These are phyloP conservation scores for Talpa occidentalis DNA, from an alignment of 2,113 vertebrate species.

Conservation along the genomic window DNA sequence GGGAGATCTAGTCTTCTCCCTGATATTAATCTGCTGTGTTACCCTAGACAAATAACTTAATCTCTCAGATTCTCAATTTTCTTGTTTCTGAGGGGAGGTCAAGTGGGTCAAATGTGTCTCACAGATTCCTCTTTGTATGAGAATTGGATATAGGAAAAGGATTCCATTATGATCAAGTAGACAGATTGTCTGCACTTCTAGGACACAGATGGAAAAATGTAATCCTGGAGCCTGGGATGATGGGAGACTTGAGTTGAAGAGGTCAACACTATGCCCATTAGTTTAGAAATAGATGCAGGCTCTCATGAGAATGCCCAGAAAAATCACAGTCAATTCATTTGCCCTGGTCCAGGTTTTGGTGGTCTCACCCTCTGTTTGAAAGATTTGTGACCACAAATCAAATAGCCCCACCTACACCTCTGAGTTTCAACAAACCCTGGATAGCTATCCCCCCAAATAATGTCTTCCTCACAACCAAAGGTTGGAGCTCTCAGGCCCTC, in stretches of 20 bases:
- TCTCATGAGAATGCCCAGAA: background rate
- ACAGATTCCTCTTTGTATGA: background rate
- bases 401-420: background rate
- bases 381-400: background rate
- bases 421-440: background rate
- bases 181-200: background rate
- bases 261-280: background rate
- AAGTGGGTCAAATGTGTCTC: background rate
- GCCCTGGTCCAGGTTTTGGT: too few relatives aligned
- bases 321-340: background rate
- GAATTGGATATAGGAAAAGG: background rate
- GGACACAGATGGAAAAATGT: rapidly evolving
- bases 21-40: background rate
- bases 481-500: background rate
- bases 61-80: background rate
- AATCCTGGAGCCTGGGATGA: background rate
- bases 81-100: background rate
- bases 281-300: too few relatives aligned
- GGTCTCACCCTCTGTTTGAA: background rate
- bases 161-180: background rate
- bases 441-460: rapidly evolving
- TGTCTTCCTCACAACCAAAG: background rate
- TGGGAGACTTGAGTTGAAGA: background rate
- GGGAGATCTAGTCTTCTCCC: background rate
- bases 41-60: background rate